Percentiles rank a stretch among this genome's conserved stretches.
Conservation (phyloP, 2,888 invertebrate genomes). For the Drosophila neonasuta region DNA sequence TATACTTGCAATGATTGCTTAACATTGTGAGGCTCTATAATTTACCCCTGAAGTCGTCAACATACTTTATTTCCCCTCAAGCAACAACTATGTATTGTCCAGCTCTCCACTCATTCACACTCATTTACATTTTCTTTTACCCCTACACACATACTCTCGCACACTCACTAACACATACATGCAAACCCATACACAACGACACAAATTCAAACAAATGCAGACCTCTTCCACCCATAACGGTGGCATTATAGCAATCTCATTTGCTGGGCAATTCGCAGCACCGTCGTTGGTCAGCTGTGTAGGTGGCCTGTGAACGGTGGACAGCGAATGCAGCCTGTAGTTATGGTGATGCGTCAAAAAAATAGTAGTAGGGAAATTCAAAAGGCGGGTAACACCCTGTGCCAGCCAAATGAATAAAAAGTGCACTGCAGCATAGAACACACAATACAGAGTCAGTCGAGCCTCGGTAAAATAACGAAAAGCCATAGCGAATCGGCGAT, state of each 20-base stretch:
- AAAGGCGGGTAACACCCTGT: slow-evolving; percentile 10
- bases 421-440: slow-evolving; percentile 41
- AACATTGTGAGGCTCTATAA: slow-evolving; percentile 16
- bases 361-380: slow-evolving; percentile 15
- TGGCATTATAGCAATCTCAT: slow-evolving; percentile 60
- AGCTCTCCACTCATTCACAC: slow-evolving; percentile 18
- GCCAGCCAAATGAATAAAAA: slow-evolving; percentile 58
- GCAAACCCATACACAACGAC: slow-evolving; percentile 8
- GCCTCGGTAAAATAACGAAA: slow-evolving; percentile 45
- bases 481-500: slow-evolving; percentile 52
- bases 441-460: slow-evolving; percentile 2
- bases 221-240: slow-evolving; percentile 12
- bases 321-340: slow-evolving; percentile 24
- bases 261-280: slow-evolving; percentile 57
- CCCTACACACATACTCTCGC: slow-evolving; percentile 19
- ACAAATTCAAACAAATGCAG: slow-evolving; percentile 9
- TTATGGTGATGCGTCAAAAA: slow-evolving; percentile 34
- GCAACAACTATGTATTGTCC: slow-evolving; percentile 33
- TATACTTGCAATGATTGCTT: slow-evolving; percentile 8
- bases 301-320: not conserved
- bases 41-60: slow-evolving; percentile 9
- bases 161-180: slow-evolving; percentile 7
- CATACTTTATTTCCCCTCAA: slow-evolving; percentile 26
- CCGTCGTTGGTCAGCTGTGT: slow-evolving; percentile 57
- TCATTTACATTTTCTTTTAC: slow-evolving; percentile 11